These are phyloP conservation scores for Schlechtendalia chinensis DNA, from an alignment of 1,140 invertebrate species.

Conservation along the genomic window DNA sequence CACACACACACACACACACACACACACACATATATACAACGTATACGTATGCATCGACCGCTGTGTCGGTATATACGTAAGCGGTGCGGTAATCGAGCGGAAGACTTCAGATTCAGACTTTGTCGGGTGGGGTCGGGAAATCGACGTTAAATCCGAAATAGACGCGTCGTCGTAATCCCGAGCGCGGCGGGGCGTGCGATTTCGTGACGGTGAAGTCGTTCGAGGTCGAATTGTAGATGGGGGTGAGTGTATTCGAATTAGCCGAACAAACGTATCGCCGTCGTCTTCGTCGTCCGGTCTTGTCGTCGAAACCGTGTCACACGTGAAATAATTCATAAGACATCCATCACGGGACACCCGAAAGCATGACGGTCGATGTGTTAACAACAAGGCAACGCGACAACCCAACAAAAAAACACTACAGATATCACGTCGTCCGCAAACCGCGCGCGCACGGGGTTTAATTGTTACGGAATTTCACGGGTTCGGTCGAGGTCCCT, in stretches of 20 bases:
- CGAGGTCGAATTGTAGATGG: not conserved
- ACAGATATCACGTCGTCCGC: conserved; percentile 6
- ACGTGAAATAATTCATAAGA: not conserved
- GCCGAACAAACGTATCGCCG: not conserved
- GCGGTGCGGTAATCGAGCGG: conserved; percentile 20
- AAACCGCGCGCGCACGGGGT: not conserved
- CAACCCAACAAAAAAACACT: not conserved
- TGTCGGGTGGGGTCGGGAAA: not conserved
- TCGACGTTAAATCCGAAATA: conserved; percentile 18
- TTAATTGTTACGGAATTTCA: conserved; percentile 22
- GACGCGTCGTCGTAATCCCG: not conserved
- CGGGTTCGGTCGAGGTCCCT: conserved; percentile 22
- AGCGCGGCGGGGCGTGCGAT: not conserved
- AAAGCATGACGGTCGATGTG: not conserved
- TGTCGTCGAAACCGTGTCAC: not conserved
- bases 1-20: too few relatives aligned
- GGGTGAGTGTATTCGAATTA: not conserved
- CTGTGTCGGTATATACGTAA: not conserved
- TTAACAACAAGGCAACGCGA: not conserved
- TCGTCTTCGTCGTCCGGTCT: not conserved
- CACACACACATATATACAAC: too few relatives aligned
- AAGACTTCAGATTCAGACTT: conserved; percentile 29
- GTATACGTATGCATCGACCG: not conserved
- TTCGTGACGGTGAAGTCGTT: not conserved
- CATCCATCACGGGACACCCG: not conserved